Evolutionary conservation across 2,113 vertebrate species (phyloP).

Genomic region (Pleuronectes platessa): DNA sequence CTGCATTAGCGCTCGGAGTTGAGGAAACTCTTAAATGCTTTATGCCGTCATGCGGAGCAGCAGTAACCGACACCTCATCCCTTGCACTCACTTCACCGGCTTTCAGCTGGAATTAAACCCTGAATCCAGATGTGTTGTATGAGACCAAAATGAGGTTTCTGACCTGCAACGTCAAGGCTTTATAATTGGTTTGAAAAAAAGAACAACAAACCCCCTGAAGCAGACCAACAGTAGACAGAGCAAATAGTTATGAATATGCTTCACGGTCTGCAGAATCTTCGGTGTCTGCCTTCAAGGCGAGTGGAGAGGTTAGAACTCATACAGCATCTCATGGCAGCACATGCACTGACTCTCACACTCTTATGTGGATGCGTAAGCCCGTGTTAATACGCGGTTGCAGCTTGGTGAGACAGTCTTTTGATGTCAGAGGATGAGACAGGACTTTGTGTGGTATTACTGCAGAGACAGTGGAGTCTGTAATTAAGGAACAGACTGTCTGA

Average conservation of each 20-base stretch:
- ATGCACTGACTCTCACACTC: constrained; percentile 2
- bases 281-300: constrained; percentile 18
- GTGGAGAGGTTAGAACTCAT: constrained; percentile 7
- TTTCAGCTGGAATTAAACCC: constrained; percentile 53
- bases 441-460: constrained; percentile 16
- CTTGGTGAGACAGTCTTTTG: constrained; percentile 6
- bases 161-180: constrained; percentile 36
- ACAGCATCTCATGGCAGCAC: constrained; percentile 8
- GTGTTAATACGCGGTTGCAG: constrained; percentile 17
- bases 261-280: constrained; percentile 17
- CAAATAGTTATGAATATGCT: constrained; percentile 24
- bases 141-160: not conserved
- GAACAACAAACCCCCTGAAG: constrained; percentile 23
- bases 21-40: constrained; percentile 69
- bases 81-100: not conserved
- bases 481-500: constrained; percentile 54
- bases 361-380: not conserved
- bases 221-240: constrained; percentile 6
- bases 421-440: constrained; percentile 37
- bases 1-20: constrained; percentile 42
- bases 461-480: constrained; percentile 36
- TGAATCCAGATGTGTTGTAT: constrained; percentile 49
- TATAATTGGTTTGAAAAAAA: not conserved
- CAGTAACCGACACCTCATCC: constrained; percentile 54
- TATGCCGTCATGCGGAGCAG: constrained; percentile 43